Percentiles rank a stretch among this genome's conserved stretches.
Evolutionary conservation across 2,113 vertebrate species (phyloP).

Genomic region (Pteropus alecto): DNA sequence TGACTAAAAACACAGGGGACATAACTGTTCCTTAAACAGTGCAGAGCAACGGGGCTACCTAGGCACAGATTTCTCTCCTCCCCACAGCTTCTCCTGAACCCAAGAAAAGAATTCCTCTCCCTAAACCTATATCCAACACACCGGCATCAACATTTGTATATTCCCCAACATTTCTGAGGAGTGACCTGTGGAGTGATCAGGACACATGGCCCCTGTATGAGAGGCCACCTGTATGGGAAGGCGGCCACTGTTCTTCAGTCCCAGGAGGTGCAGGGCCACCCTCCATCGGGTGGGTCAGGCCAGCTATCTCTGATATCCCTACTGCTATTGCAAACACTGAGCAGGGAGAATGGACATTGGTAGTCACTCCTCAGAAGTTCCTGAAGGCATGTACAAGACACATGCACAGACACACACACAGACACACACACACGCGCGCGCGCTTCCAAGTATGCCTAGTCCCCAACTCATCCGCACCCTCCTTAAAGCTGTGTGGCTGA

Average conservation of each 20-base stretch:
- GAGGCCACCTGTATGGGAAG: neutral
- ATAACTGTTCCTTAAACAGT: neutral
- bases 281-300: rapidly evolving
- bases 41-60: neutral
- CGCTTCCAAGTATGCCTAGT: neutral
- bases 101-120: neutral
- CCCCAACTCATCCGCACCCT: neutral
- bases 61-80: neutral
- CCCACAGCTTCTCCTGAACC: neutral
- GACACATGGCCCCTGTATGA: rapidly evolving
- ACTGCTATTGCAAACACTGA: neutral
- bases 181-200: neutral
- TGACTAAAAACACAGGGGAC: neutral
- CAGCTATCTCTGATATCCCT: neutral
- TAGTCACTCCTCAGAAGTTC: neutral
- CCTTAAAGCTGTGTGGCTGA: neutral
- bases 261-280: rapidly evolving
- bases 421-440: no score
- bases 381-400: neutral
- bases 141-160: neutral
- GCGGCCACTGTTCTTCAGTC: no score
- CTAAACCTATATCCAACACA: neutral
- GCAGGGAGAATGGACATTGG: neutral
- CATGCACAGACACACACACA: neutral
- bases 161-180: neutral